Conservation (phyloP, 64 coral and sea anemone species). For the Stylophora pistillata region DNA sequence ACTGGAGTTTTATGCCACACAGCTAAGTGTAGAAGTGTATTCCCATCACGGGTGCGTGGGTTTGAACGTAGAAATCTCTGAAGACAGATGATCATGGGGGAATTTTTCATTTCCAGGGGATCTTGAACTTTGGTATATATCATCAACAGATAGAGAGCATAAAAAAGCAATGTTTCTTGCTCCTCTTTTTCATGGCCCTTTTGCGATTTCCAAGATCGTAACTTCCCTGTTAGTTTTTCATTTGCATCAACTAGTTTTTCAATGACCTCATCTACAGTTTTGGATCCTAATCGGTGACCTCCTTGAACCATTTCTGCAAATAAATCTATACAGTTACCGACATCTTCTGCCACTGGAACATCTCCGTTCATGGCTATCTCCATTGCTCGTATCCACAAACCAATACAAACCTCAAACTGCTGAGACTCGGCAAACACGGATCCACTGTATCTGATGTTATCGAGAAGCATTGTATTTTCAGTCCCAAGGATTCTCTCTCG, state of each 20-base stretch:
- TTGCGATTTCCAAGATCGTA: no score
- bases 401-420: conserved; percentile 63
- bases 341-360: conserved; percentile 35
- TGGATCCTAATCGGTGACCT: not conserved
- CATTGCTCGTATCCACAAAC: conserved; percentile 67
- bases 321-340: conserved; percentile 48
- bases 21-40: no score
- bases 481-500: conserved; percentile 64
- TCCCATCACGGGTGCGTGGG: no score
- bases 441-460: conserved; percentile 62
- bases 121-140: no score
- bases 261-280: not conserved
- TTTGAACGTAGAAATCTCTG: no score
- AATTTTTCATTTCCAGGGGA: no score
- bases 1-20: no score
- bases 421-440: conserved; percentile 63
- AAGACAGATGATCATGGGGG: no score
- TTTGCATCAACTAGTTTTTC: conserved; percentile 20
- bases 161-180: no score
- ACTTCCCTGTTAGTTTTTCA: no score
- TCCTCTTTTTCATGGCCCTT: no score
- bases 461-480: conserved; percentile 34
- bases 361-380: conserved; percentile 59
- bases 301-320: conserved; percentile 73
- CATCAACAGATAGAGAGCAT: no score